Evolutionary conservation across 2,797 vertebrate genomes (phyloP), one percentile per base, ranked within the genome.

Genomic region (Macroramphosus scolopax): DNA sequence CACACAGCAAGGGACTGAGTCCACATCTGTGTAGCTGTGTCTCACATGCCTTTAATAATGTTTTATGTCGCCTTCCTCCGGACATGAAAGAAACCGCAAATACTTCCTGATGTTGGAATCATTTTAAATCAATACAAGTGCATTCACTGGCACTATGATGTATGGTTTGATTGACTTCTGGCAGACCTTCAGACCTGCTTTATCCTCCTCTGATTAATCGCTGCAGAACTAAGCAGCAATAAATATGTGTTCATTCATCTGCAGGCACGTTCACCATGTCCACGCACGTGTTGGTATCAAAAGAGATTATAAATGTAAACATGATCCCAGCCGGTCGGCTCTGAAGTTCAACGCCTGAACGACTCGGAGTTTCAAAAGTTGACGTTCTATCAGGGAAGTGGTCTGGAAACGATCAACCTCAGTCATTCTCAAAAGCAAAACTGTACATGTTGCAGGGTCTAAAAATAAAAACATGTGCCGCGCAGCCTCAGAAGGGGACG

Each of bases 331-430:
- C 35, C 14, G 5, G 13, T n/a, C 45, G 11, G 54, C 30, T 62
- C 11, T 47, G 33, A 46, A 59, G 26, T 64, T 74, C 40, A 60
- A 56, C 11, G 16, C 22, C 16, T n/a, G 39, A 33, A 63, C 62
- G 43, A 51, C 37, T 51, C 31, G 46, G 18, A 63, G 39, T 46
- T 49, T 20, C n/a, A 78, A 72, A 54, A 46, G 35, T 43, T 64
- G 22, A 64, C 68, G 47, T 9, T 51, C 31, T 29, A 35, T 1
- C 17, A 58, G 30, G 28, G 59, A 63, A 44, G 33, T 25, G 50
- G 70, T 82, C 83, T 90, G 84, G 83, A 88, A 85, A 49, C 59
- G 72, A 80, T 88, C 60, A 74, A 8, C 16, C 20, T 54, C 18
- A 17, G 49, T 67, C 56, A 51, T 71, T 77, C 47, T 49, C 40